These are phyloP conservation scores for Drosophila varians DNA, from an alignment of 1,140 invertebrate species.

Conservation along the genomic window DNA sequence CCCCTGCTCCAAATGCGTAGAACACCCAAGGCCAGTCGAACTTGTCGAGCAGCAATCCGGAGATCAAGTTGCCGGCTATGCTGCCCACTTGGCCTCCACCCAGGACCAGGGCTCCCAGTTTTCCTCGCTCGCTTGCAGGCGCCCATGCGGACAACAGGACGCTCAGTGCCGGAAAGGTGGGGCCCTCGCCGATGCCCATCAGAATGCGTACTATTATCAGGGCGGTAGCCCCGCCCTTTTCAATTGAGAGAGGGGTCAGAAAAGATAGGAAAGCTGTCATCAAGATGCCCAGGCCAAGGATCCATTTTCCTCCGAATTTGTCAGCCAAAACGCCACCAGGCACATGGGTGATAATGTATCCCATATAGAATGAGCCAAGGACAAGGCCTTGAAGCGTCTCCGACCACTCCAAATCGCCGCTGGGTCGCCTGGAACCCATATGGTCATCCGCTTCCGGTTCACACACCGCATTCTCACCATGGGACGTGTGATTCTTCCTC, in stretches of 20 bases:
- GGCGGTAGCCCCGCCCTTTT: conserved; percentile 83
- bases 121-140: conserved; percentile 87
- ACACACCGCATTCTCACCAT: not conserved
- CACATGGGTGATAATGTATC: conserved; percentile 89
- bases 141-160: conserved; percentile 87
- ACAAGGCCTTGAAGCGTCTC: conserved; percentile 67
- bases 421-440: too few species aligned
- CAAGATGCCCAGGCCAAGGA: conserved; percentile 27
- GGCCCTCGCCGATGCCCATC: conserved; percentile 88
- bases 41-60: conserved; percentile 87
- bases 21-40: conserved; percentile 90
- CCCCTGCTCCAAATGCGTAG: conserved; percentile 90
- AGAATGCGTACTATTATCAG: conserved; percentile 86
- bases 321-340: conserved; percentile 91
- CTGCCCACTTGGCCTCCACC: conserved; percentile 88
- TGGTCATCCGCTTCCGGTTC: not conserved
- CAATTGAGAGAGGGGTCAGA: not conserved
- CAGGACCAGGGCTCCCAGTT: conserved; percentile 88
- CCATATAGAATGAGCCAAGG: conserved; percentile 88
- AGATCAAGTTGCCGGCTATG: conserved; percentile 88
- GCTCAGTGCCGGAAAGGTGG: conserved; percentile 89
- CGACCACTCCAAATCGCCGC: conserved; percentile 26
- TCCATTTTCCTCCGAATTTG: conserved; percentile 88
- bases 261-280: conserved; percentile 15
- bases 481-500: not conserved